Base-by-base conservation (phyloP, 2,888 invertebrate species). In the Drosophila ustulata region DNA sequence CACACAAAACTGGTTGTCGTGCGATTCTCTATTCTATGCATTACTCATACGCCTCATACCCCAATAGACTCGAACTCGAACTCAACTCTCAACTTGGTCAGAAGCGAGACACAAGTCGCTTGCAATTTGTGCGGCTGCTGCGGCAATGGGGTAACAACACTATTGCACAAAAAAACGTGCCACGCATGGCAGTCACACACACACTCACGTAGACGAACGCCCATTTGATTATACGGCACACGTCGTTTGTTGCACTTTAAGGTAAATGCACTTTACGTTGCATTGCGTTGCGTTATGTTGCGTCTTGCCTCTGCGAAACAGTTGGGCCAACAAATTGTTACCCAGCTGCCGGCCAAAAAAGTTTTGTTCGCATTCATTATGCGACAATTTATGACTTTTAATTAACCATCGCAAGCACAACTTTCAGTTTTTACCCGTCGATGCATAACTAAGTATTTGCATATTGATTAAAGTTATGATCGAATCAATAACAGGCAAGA, bases 231-330 rank as follows among this genome's bases (percentile, higher is more conserved):
- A 63, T 47, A 67, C 51, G 49, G 47, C 66, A 65, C 72, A 71
- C 61, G 25, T 39, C 65, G 71, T 75, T 73, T 71, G 70, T 70
- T 82, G 81, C 76, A 76, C 71, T 77, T 66, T 75, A 85, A 89
- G 90, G 89, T 90, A 89, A 88, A 90, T 90, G 90, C 89, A 88
- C 88, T 90, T 76, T 80, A 49, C 59, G 32, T 62, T 52, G 47
- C 59, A 45, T 63, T 66, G 23, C 26, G 45, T 52, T 59, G 11
- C 18, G 18, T 18, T 32, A 3, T 1, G 32, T 9, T 32, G 32
- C 8, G 30, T 32, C 3, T 50, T 43, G 39, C 37, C 11, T n/a
- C 37, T 37, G 37, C 37, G 63, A 66, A 78, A 67, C 55, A 68
- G 66, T 76, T 73, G 28, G 61, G 49, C 56, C 51, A 73, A 66